phyloP scores from a whole-genome alignment of 2,113 vertebrate genomes.

The Pterocles orientalis region DNA sequence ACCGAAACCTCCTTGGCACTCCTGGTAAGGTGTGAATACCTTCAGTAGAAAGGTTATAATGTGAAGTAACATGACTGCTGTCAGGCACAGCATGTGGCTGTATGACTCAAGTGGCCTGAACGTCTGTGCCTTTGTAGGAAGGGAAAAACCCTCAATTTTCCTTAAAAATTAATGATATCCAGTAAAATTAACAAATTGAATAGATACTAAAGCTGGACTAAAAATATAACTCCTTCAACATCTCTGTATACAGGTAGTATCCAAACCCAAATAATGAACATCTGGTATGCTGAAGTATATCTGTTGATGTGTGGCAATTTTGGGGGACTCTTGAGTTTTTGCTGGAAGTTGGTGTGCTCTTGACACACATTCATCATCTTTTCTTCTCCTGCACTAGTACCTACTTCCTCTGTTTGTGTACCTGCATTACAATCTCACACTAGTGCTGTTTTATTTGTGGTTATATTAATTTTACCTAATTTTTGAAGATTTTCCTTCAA shows the following conservation, averaged over 20 bases:
- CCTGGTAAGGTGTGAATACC: slow-evolving; percentile 80
- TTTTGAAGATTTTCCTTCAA: not conserved
- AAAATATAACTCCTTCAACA: not conserved
- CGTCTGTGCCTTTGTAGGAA: not conserved
- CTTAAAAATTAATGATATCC: not conserved
- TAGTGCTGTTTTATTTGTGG: not conserved
- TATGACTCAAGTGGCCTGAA: not conserved
- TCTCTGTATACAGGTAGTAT: not conserved
- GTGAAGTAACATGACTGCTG: not conserved
- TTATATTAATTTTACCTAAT: not conserved
- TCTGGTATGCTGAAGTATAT: not conserved
- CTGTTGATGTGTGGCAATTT: not conserved
- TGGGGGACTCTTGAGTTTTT: not conserved
- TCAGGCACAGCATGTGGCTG: accelerated
- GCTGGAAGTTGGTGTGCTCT: not conserved
- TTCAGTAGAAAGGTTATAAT: not conserved
- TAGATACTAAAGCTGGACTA: not conserved
- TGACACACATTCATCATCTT: not conserved
- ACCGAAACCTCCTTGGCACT: slow-evolving; percentile 91
- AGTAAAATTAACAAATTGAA: not conserved
- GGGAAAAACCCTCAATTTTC: accelerated
- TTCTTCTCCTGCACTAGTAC: not conserved
- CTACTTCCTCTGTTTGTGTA: not conserved
- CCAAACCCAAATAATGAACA: not conserved
- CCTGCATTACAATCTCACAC: not conserved